Evolutionary conservation across 2,888 invertebrate genomes (phyloP), one percentile per base, ranked within the genome.

Genomic region (Margaritifera margaritifera): DNA sequence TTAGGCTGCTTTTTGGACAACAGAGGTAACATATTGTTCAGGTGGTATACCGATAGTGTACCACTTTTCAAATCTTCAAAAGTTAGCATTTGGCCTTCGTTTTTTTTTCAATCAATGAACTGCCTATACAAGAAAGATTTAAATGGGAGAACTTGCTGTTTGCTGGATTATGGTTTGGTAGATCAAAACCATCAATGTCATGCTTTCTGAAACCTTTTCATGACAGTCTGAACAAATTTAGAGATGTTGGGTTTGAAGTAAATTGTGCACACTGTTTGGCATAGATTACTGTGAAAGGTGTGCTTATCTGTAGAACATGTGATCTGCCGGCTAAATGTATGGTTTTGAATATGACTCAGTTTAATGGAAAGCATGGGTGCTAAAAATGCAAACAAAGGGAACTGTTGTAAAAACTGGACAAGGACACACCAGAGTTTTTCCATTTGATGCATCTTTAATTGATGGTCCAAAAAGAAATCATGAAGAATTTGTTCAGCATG

Each of bases 131-230:
- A 0, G 55, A 67, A 52, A 56, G 71, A 6, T 22, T 71, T 1
- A 64, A 68, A 53, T 63, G 57, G 54, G 68, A 72, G 54, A 74
- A 71, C 50, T 50, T 71, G 11, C 18, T 71, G 24, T 71, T 71
- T 64, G 68, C 68, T 50, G 73, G 73, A 1, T 57, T 76, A 20
- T 76, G 72, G 72, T 76, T 71, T 71, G 74, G 72, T 24, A 66
- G 65, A 24, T 62, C 66, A 58, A 77, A 74, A 62, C 71, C 74
- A 42, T 66, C 68, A n/a, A 71, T 74, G 68, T 55, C 63, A 24
- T 57, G 62, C 24, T 77, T 69, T 58, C 25, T 77, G 22, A 69
- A 74, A 62, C 77, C 77, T 57, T 72, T 77, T 66, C 55, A 68
- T 72, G 64, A 72, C 53, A 60, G 51, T 54, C 22, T 67, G 52